Evolutionary conservation across 2,888 invertebrate genomes (phyloP), one percentile per base, ranked within the genome.

Genomic region (Synergus gifuensis): DNA sequence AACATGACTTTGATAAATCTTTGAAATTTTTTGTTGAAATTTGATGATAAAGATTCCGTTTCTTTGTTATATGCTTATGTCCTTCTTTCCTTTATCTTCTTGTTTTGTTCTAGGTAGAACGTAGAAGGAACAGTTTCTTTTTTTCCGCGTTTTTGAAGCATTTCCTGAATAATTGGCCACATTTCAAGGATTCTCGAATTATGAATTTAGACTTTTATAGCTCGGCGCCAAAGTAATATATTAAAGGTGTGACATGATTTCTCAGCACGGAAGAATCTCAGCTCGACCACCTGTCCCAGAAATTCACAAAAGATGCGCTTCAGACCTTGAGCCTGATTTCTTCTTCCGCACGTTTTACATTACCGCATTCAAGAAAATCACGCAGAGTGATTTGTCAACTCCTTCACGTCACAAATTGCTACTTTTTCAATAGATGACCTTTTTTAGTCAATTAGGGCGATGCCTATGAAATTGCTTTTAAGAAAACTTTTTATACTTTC

Each of bases 151-250:
- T 58, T 58, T 16, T 16, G 16, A 58, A 58, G n/a, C 42, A 40
- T 14, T 64, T 40, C 16, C 40, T 64, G 40, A 64, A 64, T n/a
- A 46, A 67, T 44, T 67, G 67, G 67, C 44, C 18, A 67, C 67
- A 44, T 22, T 67, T 67, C 44, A 67, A 67, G 46, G 18, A 66
- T 40, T 44, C 16, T 66, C 44, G 44, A 3, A 67, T 67, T 64
- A 22, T 22, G 63, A 64, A 14, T 22, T 44, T 22, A 67, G 2
- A 22, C 12, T 22, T 67, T n/a, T 9, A 5, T 12, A 42, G 44
- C 46, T 67, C 42, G 67, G 14, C 46, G 46, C 16, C 14, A 44
- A 22, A 46, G 42, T 42, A 3, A 14, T 5, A 36, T 16, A 64
- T 49, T 16, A 58, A 58, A 18, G 9, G 18, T 18, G 9, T 18